phyloP scores from a whole-genome alignment of 2,113 vertebrate species.

The Callorhinus ursinus region DNA sequence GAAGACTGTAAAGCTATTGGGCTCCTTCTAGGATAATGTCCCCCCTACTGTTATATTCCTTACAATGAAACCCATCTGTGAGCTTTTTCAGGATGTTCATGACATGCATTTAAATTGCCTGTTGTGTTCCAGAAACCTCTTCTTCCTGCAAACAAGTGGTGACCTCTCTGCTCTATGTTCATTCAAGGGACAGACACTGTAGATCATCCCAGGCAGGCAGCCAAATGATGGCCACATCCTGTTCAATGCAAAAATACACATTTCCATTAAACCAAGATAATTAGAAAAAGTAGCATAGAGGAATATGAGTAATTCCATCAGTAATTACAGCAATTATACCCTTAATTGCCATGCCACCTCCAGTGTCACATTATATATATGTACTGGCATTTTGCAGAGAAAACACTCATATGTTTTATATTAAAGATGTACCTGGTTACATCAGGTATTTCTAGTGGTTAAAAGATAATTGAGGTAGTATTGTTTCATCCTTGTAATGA shows the following conservation, averaged over 20 bases:
- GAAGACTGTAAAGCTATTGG: conserved; percentile 48
- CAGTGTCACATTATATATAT: conserved; percentile 50
- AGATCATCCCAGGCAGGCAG: conserved; percentile 68
- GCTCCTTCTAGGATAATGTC: conserved; percentile 74
- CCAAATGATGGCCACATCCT: conserved; percentile 77
- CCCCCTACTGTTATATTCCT: conserved; percentile 61
- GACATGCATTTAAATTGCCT: conserved; percentile 72
- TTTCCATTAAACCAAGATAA: conserved; percentile 80
- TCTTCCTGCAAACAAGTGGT: conserved; percentile 67
- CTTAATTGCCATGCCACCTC: conserved; percentile 69
- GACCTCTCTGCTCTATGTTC: conserved; percentile 64
- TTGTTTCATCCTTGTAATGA: conserved; percentile 7
- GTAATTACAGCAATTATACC: conserved; percentile 77
- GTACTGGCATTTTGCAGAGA: conserved; percentile 37
- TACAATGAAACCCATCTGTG: conserved; percentile 75
- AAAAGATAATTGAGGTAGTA: conserved; percentile 18
- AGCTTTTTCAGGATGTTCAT: conserved; percentile 54
- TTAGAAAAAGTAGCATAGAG: conserved; percentile 77
- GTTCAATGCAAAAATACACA: conserved; percentile 70
- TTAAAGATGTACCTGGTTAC: conserved; percentile 50
- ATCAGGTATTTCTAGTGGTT: conserved; percentile 44
- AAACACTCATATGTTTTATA: conserved; percentile 61
- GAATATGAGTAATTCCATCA: conserved; percentile 77
- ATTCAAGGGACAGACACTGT: conserved; percentile 56
- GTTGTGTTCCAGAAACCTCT: conserved; percentile 65